Evolutionary conservation across 1,140 invertebrate genomes (phyloP).

Genomic region (Nebria ingens): DNA sequence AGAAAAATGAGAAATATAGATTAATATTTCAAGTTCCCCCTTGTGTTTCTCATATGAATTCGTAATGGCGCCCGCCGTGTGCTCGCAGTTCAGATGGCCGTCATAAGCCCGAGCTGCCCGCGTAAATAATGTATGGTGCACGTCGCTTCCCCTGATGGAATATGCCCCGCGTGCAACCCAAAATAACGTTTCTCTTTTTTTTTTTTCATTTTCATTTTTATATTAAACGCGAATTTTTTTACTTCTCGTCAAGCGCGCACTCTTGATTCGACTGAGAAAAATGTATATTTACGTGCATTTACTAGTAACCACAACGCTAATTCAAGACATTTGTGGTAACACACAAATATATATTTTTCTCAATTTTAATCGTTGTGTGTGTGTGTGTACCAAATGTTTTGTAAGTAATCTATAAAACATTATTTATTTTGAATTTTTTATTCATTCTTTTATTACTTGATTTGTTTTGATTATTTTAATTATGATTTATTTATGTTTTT

Average conservation of each 20-base stretch:
- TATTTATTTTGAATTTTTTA: too few species aligned
- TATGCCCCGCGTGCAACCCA: too few species aligned
- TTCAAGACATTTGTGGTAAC: background rate
- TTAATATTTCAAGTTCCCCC: conserved; percentile 33
- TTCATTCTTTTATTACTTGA: background rate
- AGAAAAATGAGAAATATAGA: conserved; percentile 33
- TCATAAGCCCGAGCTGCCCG: conserved; percentile 15
- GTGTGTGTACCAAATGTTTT: background rate
- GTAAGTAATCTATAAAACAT: conserved; percentile 3
- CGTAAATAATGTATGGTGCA: conserved; percentile 29
- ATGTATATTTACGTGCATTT: background rate
- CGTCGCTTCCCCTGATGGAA: conserved; percentile 16
- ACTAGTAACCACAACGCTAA: background rate
- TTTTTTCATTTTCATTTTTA: background rate
- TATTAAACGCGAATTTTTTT: background rate
- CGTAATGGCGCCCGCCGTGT: conserved; percentile 22
- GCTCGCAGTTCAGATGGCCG: conserved; percentile 13
- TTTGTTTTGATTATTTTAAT: background rate
- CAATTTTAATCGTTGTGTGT: too few species aligned
- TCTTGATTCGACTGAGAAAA: too few species aligned
- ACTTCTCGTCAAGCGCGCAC: too few species aligned
- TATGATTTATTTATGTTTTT: background rate
- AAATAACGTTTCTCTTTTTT: too few species aligned
- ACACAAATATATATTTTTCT: background rate
- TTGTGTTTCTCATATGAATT: conserved; percentile 34